phyloP scores from a whole-genome alignment of 1,140 invertebrate genomes.

The Lycorma delicatula region DNA sequence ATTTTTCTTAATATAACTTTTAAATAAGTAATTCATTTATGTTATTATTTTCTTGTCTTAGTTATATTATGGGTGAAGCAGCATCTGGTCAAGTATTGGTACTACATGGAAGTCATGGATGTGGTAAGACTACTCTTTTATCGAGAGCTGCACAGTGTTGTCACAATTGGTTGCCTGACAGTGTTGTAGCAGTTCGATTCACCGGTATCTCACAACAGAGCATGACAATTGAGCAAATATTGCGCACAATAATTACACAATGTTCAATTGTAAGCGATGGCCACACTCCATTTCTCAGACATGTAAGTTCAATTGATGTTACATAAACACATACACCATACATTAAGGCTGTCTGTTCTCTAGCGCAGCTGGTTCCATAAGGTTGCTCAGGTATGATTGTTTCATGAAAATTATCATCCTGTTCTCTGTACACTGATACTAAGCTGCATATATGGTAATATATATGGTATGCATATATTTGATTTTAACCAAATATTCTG shows the following conservation, averaged over 20 bases:
- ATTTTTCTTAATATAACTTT: no score
- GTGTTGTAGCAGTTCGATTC: slow-evolving; percentile 46
- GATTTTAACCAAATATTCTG: no score
- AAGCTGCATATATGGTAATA: no score
- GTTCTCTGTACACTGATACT: no score
- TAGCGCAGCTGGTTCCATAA: no score
- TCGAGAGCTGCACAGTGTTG: slow-evolving; percentile 57
- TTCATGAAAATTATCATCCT: no score
- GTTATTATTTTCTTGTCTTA: slow-evolving; percentile 33
- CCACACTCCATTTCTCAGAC: slow-evolving; percentile 33
- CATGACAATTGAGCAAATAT: slow-evolving; percentile 51
- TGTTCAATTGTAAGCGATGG: slow-evolving; percentile 51
- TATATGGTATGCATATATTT: no score
- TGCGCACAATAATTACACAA: slow-evolving; percentile 58
- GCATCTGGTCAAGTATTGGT: slow-evolving; percentile 47
- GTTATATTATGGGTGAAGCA: slow-evolving; percentile 53
- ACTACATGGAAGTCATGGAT: slow-evolving; percentile 65
- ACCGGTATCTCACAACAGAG: slow-evolving; percentile 57
- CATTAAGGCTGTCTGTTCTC: no score
- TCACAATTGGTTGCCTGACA: slow-evolving; percentile 56
- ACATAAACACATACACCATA: no score
- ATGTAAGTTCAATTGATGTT: slow-evolving; percentile 2
- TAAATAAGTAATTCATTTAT: no score
- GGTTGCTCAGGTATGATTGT: no score
- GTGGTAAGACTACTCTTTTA: slow-evolving; percentile 70